Base-by-base conservation (phyloP, 2,888 invertebrate species). In the Dolichopus griseipennis region DNA sequence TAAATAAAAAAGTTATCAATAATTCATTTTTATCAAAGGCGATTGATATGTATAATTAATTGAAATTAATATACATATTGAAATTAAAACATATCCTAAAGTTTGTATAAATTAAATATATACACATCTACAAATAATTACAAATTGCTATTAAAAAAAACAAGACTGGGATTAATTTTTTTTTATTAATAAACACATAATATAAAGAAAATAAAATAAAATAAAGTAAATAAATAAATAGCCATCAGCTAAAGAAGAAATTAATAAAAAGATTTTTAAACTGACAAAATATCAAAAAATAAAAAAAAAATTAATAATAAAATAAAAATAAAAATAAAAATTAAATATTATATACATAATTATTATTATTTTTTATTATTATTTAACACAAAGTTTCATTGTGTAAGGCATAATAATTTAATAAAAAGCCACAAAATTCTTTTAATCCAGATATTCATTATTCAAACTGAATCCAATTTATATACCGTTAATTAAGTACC, bases 401-500 rank as follows among this genome's bases (percentile, higher is more conserved):
- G 52, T 52, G 52, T 52, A 12, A 68, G 67, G 69, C 66, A 62
- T 18, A 64, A 67, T 80, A 79, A 80, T 80, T 80, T 78, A 79
- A 79, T 79, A 78, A 72, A 79, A 78, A 79, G 79, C 79, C 79
- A 74, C 78, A 75, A 78, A n/a, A 80, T 80, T 78, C 78, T 78
- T 78, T 79, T 79, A 79, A 79, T 79, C 79, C 78, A 69, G 33
- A 37, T 37, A 64, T 34, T n/a, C 64, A 64, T 64, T 64, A 64
- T 64, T 64, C 64, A 64, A 64, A 64, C 9, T 64, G 20, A 64
- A 64, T 33, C 64, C 20, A 33, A n/a, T 34, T 64, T 64, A 64
- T 64, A 20, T 37, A 64, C 37, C 20, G 64, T 64, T 34, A 64
- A 64, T 64, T 64, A 64, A 64, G 64, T 37, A 33, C 52, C 52